Percentiles rank a stretch among this genome's conserved stretches.
Evolutionary conservation across 2,888 invertebrate genomes (phyloP).

Genomic region (Drosophila tanythrix): DNA sequence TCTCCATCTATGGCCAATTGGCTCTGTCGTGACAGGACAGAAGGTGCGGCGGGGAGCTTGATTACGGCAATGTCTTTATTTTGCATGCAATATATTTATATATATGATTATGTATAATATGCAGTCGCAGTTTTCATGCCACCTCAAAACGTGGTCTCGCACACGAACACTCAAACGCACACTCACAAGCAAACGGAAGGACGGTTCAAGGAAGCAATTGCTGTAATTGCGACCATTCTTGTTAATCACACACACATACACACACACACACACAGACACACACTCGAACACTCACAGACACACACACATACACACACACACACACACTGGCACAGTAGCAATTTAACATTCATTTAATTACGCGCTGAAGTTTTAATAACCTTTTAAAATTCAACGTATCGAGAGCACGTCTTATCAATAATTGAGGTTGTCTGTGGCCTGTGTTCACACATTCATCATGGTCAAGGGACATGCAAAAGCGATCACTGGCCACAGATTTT

Average conservation of each 20-base stretch:
- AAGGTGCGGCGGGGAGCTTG: conserved; percentile 3
- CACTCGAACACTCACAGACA: conserved; percentile 45
- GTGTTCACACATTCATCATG: conserved; percentile 22
- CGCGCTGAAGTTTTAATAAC: conserved; percentile 77
- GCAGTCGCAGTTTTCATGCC: conserved; percentile 68
- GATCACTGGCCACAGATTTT: conserved; percentile 22
- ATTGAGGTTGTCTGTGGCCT: conserved; percentile 18
- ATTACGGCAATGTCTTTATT: conserved; percentile 78
- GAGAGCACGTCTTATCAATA: conserved; percentile 7
- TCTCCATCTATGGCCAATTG: conserved; percentile 27
- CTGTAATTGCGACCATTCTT: conserved; percentile 83
- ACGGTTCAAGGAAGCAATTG: conserved; percentile 84
- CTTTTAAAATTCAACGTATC: conserved; percentile 52
- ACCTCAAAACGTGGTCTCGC: conserved; percentile 54
- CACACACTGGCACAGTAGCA: conserved; percentile 40
- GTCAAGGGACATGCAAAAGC: conserved; percentile 20
- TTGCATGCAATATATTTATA: conserved; percentile 71
- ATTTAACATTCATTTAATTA: conserved; percentile 63
- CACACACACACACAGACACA: conserved; percentile 45
- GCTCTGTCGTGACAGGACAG: neutral
- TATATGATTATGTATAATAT: conserved; percentile 73
- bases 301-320: conserved; percentile 15
- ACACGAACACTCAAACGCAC: conserved; percentile 19
- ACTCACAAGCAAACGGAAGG: conserved; percentile 46
- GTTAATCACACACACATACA: conserved; percentile 71